Conservation (phyloP, 2,888 invertebrate species). For the Branchipolynoe longqiensis region DNA sequence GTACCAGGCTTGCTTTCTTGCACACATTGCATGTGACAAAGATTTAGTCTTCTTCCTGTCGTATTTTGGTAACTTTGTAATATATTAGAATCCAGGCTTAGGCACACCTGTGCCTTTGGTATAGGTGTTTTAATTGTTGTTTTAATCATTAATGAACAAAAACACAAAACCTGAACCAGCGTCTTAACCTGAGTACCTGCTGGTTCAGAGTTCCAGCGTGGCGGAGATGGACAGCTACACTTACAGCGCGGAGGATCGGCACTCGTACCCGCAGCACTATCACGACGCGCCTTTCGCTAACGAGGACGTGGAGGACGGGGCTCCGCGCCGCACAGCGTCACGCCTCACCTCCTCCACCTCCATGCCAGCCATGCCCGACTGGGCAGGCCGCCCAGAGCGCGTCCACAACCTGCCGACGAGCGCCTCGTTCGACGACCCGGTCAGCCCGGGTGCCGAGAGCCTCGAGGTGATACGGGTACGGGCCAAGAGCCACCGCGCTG, state of each 20-base stretch:
- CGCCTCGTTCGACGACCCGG: constrained; percentile 21
- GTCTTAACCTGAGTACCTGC: background rate
- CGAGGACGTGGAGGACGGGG: constrained; percentile 23
- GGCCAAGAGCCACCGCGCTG: constrained; percentile 31
- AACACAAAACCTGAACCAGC: no score
- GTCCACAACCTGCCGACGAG: constrained; percentile 26
- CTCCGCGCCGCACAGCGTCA: background rate
- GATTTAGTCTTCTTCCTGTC: no score
- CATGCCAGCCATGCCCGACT: background rate
- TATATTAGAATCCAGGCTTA: no score
- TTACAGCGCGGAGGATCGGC: background rate
- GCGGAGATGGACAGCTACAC: constrained; percentile 10
- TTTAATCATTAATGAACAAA: no score
- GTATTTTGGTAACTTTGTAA: no score
- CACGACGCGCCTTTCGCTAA: no score
- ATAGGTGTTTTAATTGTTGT: no score
- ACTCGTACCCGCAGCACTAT: background rate
- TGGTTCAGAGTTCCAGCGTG: constrained; percentile 21
- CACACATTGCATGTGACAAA: no score
- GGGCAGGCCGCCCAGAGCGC: constrained; percentile 32
- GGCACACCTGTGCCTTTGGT: no score
- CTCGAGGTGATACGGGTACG: constrained; percentile 72
- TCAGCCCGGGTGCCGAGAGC: constrained; percentile 41
- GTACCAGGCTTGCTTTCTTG: no score
- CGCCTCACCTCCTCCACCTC: constrained; percentile 22